A percentile compares a stretch with the other conserved stretches of the same genome.
These are phyloP conservation scores for Bombus pascuorum DNA, from an alignment of 1,140 invertebrate genomes.

Conservation along the genomic window DNA sequence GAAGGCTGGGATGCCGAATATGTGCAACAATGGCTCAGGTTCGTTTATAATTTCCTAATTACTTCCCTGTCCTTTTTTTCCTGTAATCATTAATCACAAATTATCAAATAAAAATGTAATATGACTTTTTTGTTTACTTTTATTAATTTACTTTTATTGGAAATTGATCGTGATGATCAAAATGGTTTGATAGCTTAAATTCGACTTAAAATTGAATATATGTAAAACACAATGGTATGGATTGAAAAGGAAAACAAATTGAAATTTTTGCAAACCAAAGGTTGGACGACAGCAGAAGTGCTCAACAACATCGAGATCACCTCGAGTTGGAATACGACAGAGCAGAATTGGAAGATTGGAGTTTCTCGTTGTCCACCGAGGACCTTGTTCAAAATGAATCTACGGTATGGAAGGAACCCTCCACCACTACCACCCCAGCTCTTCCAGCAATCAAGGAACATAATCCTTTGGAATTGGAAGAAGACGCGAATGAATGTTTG, in stretches of 20 bases:
- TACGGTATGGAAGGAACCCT: conserved; percentile 79
- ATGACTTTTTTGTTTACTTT: neutral
- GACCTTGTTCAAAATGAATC: conserved; percentile 83
- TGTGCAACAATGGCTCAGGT: conserved; percentile 88
- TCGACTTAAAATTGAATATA: too few relatives aligned
- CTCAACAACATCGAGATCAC: conserved; percentile 86
- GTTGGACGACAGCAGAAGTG: conserved; percentile 87
- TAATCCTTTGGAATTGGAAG: conserved; percentile 87
- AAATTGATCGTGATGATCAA: neutral
- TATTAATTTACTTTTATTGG: neutral
- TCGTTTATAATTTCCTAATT: neutral
- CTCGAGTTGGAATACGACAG: conserved; percentile 89
- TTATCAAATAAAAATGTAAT: neutral
- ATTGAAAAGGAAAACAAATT: conserved; percentile 15
- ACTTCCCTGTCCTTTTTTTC: neutral
- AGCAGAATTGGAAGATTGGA: conserved; percentile 91
- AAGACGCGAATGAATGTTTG: conserved; percentile 88
- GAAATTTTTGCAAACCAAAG: conserved; percentile 61
- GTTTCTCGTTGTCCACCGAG: conserved; percentile 87
- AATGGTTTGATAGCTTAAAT: neutral
- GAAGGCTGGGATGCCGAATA: conserved; percentile 89
- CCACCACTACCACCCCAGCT: conserved; percentile 84
- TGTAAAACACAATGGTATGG: neutral
- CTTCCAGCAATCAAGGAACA: conserved; percentile 89
- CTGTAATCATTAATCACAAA: neutral